These are phyloP conservation scores for Galeruca laticollis DNA, from an alignment of 2,888 invertebrate genomes.

Conservation along the genomic window DNA sequence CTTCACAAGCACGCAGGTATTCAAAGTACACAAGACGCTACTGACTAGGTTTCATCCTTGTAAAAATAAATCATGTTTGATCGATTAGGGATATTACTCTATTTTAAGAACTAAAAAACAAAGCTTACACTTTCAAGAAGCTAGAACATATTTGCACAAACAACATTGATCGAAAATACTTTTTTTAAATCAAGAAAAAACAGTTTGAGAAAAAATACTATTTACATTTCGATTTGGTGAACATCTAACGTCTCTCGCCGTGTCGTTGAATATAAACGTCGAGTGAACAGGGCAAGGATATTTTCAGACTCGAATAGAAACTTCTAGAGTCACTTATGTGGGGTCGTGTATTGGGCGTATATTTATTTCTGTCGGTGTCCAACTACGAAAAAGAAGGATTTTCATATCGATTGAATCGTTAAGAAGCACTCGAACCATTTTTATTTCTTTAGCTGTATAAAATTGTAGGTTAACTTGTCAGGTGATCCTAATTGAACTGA, in stretches of 20 bases:
- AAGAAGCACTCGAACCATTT: not conserved
- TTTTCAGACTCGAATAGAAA: conserved; percentile 21
- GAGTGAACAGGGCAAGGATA: conserved; percentile 27
- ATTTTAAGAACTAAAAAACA: not conserved
- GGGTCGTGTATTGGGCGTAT: conserved; percentile 4
- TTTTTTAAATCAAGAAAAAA: conserved; percentile 11
- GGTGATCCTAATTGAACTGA: not conserved
- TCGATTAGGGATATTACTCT: too few species aligned
- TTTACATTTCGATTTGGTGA: conserved; percentile 21
- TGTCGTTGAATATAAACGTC: conserved; percentile 27
- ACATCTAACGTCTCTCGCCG: not conserved
- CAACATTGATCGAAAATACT: not conserved
- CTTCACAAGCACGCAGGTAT: too few species aligned
- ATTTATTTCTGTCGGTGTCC: not conserved
- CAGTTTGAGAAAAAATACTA: conserved; percentile 10
- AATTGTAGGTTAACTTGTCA: not conserved
- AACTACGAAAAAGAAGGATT: not conserved
- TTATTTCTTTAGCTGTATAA: not conserved
- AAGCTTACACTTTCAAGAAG: not conserved
- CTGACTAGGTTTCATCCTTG: too few species aligned
- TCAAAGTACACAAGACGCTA: too few species aligned
- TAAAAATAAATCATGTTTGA: too few species aligned
- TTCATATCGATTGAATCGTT: not conserved
- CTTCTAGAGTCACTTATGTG: conserved; percentile 8
- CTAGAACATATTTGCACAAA: not conserved